Conservation (phyloP, 2,797 vertebrate species). For the Oreortyx pictus region DNA sequence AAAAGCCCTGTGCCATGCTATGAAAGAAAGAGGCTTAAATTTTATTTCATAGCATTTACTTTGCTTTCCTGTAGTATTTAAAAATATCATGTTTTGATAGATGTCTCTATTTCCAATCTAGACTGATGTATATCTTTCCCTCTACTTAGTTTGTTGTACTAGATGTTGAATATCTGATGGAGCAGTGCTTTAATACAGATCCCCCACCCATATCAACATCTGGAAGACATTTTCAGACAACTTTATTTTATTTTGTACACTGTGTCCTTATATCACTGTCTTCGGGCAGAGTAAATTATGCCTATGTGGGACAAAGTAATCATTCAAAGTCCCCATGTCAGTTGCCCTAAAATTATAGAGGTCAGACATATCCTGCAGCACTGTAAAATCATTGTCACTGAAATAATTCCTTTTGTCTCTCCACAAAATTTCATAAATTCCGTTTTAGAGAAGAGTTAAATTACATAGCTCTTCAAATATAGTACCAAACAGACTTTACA, state of each 20-base stretch:
- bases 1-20: neutral
- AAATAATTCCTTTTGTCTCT: slow-evolving; percentile 48
- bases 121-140: neutral
- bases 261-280: neutral
- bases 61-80: neutral
- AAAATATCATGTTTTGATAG: neutral
- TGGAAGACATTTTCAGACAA: slow-evolving; percentile 8
- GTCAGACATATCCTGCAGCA: slow-evolving; percentile 24
- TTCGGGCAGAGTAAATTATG: slow-evolving; percentile 28
- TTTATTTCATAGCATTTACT: neutral
- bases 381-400: slow-evolving; percentile 25
- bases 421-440: slow-evolving; percentile 31
- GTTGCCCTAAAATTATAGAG: slow-evolving; percentile 30
- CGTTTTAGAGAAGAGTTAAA: slow-evolving; percentile 27
- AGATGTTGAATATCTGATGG: neutral
- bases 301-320: neutral
- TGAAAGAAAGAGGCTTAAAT: neutral
- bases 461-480: slow-evolving; percentile 15
- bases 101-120: neutral
- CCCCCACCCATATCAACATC: neutral
- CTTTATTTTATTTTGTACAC: slow-evolving; percentile 9
- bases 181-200: slow-evolving; percentile 23
- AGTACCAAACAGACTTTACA: neutral
- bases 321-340: neutral
- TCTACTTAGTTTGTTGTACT: neutral